phyloP scores from a whole-genome alignment of 2,113 vertebrate genomes.

The Callospermophilus lateralis region DNA sequence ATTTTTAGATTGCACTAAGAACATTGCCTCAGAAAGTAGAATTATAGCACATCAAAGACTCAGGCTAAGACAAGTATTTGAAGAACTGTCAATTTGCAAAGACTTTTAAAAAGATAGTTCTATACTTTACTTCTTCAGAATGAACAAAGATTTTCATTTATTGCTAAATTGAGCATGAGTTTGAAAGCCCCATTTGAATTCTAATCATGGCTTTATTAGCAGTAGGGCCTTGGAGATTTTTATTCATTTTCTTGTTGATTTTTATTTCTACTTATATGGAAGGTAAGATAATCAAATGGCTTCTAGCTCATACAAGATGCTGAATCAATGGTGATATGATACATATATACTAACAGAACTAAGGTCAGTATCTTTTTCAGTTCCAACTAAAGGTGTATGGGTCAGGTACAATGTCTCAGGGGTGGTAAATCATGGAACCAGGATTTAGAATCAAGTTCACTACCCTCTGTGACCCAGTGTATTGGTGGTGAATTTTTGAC shows the following conservation, averaged over 20 bases:
- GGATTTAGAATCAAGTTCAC: not conserved
- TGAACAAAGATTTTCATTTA: conserved; percentile 37
- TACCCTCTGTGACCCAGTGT: not conserved
- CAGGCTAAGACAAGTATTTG: conserved; percentile 6
- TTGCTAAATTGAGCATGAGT: not conserved
- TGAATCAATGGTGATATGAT: not conserved
- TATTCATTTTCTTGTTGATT: not conserved
- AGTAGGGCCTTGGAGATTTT: not conserved
- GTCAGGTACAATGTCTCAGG: not conserved
- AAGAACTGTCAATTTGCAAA: conserved; percentile 35
- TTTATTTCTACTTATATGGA: not conserved
- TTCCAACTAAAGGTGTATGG: not conserved
- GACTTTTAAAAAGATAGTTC: not conserved
- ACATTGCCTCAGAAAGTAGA: not conserved
- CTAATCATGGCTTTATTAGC: not conserved
- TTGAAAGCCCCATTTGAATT: not conserved
- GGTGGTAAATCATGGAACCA: not conserved
- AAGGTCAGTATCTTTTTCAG: not conserved
- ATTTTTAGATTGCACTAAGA: not conserved
- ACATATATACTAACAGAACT: not conserved
- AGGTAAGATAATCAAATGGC: not conserved
- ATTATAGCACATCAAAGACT: not conserved
- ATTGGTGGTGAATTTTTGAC: not conserved
- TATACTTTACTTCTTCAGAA: conserved; percentile 20
- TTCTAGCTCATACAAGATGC: not conserved